These are phyloP conservation scores for Syngnathus floridae DNA, from an alignment of 2,113 vertebrate species.

Conservation along the genomic window DNA sequence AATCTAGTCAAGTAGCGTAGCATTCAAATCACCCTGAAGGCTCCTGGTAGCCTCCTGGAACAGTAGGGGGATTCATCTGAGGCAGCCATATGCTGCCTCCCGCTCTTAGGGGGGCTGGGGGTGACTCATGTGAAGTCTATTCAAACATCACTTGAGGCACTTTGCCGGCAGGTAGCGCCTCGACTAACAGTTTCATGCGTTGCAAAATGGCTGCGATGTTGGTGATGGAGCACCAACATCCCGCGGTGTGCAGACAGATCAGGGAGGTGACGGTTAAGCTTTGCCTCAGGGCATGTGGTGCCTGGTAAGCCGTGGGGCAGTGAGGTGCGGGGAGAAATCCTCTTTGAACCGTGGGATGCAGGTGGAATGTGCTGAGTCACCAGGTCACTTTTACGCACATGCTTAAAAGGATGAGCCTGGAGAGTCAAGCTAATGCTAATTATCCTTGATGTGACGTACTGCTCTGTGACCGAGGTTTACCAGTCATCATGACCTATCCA, in stretches of 20 bases:
- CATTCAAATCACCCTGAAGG: constrained; percentile 59
- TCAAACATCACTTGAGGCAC: constrained; percentile 59
- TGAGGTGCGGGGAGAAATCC: constrained; percentile 39
- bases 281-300: constrained; percentile 54
- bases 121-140: constrained; percentile 40
- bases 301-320: constrained; percentile 36
- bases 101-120: constrained; percentile 25
- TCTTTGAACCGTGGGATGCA: constrained; percentile 65
- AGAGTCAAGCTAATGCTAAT: constrained; percentile 64
- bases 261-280: constrained; percentile 46
- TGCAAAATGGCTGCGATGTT: constrained; percentile 32
- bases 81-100: constrained; percentile 50
- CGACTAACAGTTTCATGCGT: constrained; percentile 18
- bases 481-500: constrained; percentile 42
- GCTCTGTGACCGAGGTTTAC: constrained; percentile 53
- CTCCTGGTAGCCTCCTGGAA: constrained; percentile 44
- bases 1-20: constrained; percentile 69
- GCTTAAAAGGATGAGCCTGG: constrained; percentile 59
- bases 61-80: constrained; percentile 65
- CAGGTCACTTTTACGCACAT: constrained; percentile 61
- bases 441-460: constrained; percentile 46
- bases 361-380: constrained; percentile 69
- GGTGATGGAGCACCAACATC: constrained; percentile 60
- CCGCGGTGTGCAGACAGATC: constrained; percentile 26
- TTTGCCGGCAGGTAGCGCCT: constrained; percentile 59